phyloP scores from a whole-genome alignment of 30 jellyfish, hydroid and myxozoan species.

The Cassiopea andromeda region DNA sequence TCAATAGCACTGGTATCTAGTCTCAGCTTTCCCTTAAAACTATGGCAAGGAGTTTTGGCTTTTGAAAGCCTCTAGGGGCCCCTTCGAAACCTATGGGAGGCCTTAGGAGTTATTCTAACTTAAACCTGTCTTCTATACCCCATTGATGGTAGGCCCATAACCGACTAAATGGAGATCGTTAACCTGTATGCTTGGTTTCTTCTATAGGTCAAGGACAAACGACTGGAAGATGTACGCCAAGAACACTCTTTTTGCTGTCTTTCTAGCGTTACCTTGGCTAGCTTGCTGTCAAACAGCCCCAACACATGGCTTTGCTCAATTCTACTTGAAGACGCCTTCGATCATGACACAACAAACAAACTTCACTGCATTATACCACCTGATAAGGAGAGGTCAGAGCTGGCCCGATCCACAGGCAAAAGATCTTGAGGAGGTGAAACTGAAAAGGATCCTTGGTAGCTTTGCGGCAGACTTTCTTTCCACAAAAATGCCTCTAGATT shows the following conservation, averaged over 20 bases:
- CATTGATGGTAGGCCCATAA: too few species aligned
- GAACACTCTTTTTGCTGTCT: constrained; percentile 26
- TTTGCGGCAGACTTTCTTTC: constrained; percentile 45
- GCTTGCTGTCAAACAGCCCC: constrained; percentile 68
- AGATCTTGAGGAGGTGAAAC: constrained; percentile 40
- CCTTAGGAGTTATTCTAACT: too few species aligned
- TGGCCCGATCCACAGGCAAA: constrained; percentile 74
- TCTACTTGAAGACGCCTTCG: constrained; percentile 60
- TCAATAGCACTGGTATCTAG: too few species aligned
- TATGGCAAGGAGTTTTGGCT: too few species aligned
- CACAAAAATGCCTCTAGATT: constrained; percentile 50
- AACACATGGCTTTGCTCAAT: constrained; percentile 44
- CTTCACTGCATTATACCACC: constrained; percentile 66
- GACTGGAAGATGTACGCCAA: constrained; percentile 27
- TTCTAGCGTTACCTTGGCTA: constrained; percentile 38
- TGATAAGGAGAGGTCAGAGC: constrained; percentile 56
- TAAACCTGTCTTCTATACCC: too few species aligned
- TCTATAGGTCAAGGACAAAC: constrained; percentile 4
- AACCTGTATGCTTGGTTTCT: not conserved
- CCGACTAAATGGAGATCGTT: not conserved
- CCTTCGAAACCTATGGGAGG: too few species aligned
- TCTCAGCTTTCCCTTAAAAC: too few species aligned
- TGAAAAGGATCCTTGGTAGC: constrained; percentile 60
- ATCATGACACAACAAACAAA: constrained; percentile 44
- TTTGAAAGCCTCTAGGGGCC: too few species aligned